phyloP scores from a whole-genome alignment of 2,888 invertebrate genomes.

The Cosmorhoe ocellata region DNA sequence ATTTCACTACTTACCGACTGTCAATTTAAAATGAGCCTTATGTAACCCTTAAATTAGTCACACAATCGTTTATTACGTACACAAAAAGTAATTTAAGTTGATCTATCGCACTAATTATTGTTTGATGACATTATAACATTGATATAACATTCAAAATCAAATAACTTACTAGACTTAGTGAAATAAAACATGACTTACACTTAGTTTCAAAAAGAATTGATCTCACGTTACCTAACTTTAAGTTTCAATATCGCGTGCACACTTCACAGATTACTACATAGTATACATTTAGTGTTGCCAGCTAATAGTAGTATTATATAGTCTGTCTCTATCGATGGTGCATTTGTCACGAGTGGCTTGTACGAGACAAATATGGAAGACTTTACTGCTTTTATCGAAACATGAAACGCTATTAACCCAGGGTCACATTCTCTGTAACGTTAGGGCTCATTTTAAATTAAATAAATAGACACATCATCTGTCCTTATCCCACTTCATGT shows the following conservation, averaged over 20 bases:
- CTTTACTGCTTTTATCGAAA: conserved; percentile 24
- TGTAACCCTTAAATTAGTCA: too few species aligned
- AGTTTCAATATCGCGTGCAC: not conserved
- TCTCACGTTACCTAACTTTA: not conserved
- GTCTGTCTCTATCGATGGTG: conserved; percentile 52
- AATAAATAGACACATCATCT: too few species aligned
- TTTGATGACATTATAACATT: too few species aligned
- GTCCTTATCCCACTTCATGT: too few species aligned
- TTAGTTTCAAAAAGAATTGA: too few species aligned
- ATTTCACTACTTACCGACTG: conserved; percentile 1
- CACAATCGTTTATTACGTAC: too few species aligned
- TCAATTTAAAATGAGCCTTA: not conserved
- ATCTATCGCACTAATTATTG: too few species aligned
- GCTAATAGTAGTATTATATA: not conserved
- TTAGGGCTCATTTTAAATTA: not conserved
- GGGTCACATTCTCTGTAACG: not conserved
- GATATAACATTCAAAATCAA: too few species aligned
- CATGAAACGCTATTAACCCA: conserved; percentile 25
- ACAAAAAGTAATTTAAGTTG: too few species aligned
- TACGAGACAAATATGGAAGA: conserved; percentile 35
- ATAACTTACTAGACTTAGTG: too few species aligned
- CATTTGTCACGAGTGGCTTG: conserved; percentile 73
- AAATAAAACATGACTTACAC: too few species aligned
- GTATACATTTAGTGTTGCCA: not conserved
- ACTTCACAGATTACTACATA: not conserved